Evolutionary conservation across 1,140 invertebrate species (phyloP), one percentile per base, ranked within the genome.

Genomic region (Coelopa frigida): DNA sequence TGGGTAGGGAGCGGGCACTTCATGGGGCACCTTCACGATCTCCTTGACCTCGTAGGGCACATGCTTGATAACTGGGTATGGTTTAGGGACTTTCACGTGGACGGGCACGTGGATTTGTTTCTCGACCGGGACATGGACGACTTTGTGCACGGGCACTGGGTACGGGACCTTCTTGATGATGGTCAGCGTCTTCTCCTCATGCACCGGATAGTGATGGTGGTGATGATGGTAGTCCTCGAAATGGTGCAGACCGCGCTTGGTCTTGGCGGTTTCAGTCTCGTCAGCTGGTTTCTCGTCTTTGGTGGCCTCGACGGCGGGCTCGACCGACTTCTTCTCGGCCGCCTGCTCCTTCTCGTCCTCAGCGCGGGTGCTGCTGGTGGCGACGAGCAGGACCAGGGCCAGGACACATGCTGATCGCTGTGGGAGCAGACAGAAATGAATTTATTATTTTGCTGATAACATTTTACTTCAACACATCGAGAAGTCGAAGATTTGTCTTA

Each of bases 161-260:
- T 78, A 68, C 46, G 75, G 71, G 54, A 83, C 78, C 57, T 85
- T 84, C 68, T 87, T 87, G 29, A 83, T 76, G 10, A 87, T 72
- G 14, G 84, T 87, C 51, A 87, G 72, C n/a, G 82, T 83, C 69
- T 87, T 87, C 42, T 81, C 72, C 61, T 76, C 74, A 42, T 77
- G 70, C 18, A 66, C 49, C 3, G 61, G 61, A 44, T 55, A 60
- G 44, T 64, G 62, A 43, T 55, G 50, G 27, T 55, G 58, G n/a
- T n/a, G n/a, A n/a, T n/a, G n/a, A n/a, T n/a, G n/a, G 36, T 69
- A 66, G 47, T 66, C 65, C 50, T 71, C 74, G 54, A 74, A 73
- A 26, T 77, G 74, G 29, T 74, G 74, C 21, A 82, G 68, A 14
- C 81, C 81, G 48, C 81, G 74, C 57, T 83, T 83, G 42, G 81